A percentile compares a stretch with the other conserved stretches of the same genome.
These are phyloP conservation scores for Aradus depressus DNA, from an alignment of 2,888 invertebrate species.

Conservation along the genomic window DNA sequence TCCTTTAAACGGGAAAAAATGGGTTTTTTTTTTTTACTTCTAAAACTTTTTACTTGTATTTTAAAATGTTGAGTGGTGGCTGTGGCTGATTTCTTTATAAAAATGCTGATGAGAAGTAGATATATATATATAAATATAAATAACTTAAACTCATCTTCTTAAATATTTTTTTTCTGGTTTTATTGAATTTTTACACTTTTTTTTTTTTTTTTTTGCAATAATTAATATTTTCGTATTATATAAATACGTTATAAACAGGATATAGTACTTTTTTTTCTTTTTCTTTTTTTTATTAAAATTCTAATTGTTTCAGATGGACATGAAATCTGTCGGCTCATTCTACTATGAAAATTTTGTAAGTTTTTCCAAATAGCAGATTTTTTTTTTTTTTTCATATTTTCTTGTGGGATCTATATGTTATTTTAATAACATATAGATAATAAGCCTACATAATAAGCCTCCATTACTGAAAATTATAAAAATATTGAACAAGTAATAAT, in stretches of 20 bases:
- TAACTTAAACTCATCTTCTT: too few relatives aligned
- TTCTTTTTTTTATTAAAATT: slow-evolving; percentile 10
- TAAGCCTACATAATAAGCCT: too few relatives aligned
- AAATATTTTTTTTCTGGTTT: too few relatives aligned
- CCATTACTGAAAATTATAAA: too few relatives aligned
- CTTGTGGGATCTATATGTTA: too few relatives aligned
- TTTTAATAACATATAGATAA: too few relatives aligned
- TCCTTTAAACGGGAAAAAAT: background rate
- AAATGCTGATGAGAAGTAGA: background rate
- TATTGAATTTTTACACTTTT: background rate
- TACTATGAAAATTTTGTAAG: slow-evolving; percentile 94
- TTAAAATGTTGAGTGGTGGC: slow-evolving; percentile 15
- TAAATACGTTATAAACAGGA: background rate
- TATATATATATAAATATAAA: too few relatives aligned
- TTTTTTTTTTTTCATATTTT: too few relatives aligned
- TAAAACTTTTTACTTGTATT: background rate
- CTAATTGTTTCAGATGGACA: slow-evolving; percentile 74
- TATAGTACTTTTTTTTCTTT: slow-evolving; percentile 3
- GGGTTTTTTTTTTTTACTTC: background rate
- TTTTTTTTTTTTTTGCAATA: background rate
- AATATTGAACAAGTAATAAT: too few relatives aligned
- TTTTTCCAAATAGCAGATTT: too few relatives aligned
- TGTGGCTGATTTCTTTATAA: slow-evolving; percentile 10
- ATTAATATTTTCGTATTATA: background rate
- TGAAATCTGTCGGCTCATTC: slow-evolving; percentile 91